phyloP scores from a whole-genome alignment of 2,113 vertebrate genomes.

The Tetraodon nigroviridis region DNA sequence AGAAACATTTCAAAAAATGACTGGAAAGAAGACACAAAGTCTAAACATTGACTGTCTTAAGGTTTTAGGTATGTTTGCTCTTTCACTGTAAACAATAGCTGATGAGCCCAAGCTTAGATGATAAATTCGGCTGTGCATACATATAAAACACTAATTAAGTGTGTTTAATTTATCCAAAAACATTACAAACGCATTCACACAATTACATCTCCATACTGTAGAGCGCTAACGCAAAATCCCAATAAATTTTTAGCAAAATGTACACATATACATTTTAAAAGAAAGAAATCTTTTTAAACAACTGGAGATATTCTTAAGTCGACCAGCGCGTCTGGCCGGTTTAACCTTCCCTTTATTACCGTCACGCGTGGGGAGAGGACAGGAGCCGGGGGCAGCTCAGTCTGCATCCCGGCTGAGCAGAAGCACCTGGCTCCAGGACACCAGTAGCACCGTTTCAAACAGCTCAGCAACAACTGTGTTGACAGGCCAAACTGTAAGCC shows the following conservation, averaged over 20 bases:
- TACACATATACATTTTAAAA: slow-evolving; percentile 4
- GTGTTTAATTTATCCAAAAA: slow-evolving; percentile 12
- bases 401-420: slow-evolving; percentile 28
- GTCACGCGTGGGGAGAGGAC: slow-evolving; percentile 1
- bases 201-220: slow-evolving; percentile 27
- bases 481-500: slow-evolving; percentile 34
- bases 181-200: slow-evolving; percentile 1
- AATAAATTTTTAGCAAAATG: not conserved
- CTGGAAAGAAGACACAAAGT: slow-evolving; percentile 18
- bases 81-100: slow-evolving; percentile 59
- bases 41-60: slow-evolving; percentile 11
- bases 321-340: slow-evolving; percentile 10
- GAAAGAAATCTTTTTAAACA: slow-evolving; percentile 11
- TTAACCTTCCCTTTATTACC: no score
- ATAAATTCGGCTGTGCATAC: slow-evolving; percentile 9
- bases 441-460: slow-evolving; percentile 38
- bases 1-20: slow-evolving; percentile 11
- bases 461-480: slow-evolving; percentile 23
- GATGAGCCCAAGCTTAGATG: slow-evolving; percentile 23
- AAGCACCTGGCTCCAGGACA: slow-evolving; percentile 37
- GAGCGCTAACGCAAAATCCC: not conserved
- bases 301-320: slow-evolving; percentile 16
- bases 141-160: slow-evolving; percentile 21
- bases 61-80: slow-evolving; percentile 35
- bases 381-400: slow-evolving; percentile 5